Base-by-base conservation (phyloP, 2,113 vertebrate species). In the Campylomormyrus tamandua region DNA sequence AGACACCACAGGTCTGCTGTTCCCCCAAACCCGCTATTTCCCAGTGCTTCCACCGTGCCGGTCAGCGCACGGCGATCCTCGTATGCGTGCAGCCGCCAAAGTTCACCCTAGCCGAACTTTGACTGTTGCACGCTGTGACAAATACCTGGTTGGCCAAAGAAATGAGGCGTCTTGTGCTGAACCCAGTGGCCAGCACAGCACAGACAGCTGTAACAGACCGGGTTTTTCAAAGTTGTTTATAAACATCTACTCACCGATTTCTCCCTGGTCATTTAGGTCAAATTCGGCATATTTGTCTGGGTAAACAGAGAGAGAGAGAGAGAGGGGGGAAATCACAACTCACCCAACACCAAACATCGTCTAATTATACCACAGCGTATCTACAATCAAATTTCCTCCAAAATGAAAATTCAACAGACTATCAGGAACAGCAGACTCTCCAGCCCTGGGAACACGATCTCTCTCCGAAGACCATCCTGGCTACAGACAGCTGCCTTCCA, bases 241-340 rank as follows among this genome's bases (percentile, higher is more conserved):
- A 19, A 74, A 13, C n/a, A 42, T 50, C 19, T 92, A 97, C 98
- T 99, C 94, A 99, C 98, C 98, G 4, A 99, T 99, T 88, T 99
- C 98, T 45, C 97, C 98, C 93, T 99, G 96, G 88, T 99, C 98
- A 58, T 98, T 99, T 90, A 99, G 95, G 95, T 99, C 98, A 93
- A 99, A 99, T 91, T 99, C 98, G 92, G 98, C 96, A 92, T 98
- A 99, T 94, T 98, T 99, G 95, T 98, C 98, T 99, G 95, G 87
- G 97, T 96, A 93, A 53, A 31, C 89, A 15, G 89, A 11, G n/a
- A 52, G 49, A 42, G 39, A 35, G 31, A 31, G 35, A 39, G 39
- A 83, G 3, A 77, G 52, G 17, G 3, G 35, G 86, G 3, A 89
- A 89, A 52, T 15, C 27, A 77, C 46, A 83, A 19, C 11, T 56